A percentile compares a stretch with the other conserved stretches of the same genome.
phyloP scores from a whole-genome alignment of 2,113 vertebrate genomes.

The Alligator mississippiensis region DNA sequence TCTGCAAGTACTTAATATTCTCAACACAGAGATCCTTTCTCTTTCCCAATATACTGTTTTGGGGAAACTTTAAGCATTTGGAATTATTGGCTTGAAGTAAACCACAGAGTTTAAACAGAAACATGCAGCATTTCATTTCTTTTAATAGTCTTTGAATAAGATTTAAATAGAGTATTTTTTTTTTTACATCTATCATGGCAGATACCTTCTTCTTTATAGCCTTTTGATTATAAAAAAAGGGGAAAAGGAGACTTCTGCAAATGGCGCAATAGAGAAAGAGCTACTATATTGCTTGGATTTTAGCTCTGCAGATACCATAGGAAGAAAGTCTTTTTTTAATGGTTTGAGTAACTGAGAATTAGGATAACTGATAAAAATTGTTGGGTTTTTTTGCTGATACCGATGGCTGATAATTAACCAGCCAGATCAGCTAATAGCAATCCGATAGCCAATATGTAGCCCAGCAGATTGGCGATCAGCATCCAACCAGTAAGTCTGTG shows the following conservation, averaged over 20 bases:
- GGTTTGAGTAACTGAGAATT: neutral
- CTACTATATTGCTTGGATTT: neutral
- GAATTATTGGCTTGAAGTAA: neutral
- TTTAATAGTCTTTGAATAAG: neutral
- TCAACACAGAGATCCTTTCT: neutral
- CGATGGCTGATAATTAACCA: no score
- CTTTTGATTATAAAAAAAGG: slow-evolving; percentile 10
- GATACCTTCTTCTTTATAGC: neutral
- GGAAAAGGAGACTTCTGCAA: slow-evolving; percentile 3
- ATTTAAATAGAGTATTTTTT: neutral
- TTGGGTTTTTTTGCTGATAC: no score
- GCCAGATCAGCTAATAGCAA: no score
- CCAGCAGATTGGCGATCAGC: no score
- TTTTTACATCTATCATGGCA: neutral
- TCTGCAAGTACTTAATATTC: neutral
- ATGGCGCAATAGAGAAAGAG: neutral
- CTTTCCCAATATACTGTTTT: neutral
- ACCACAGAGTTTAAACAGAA: neutral
- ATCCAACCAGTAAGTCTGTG: no score
- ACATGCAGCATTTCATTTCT: neutral
- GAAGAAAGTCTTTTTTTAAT: slow-evolving; percentile 27
- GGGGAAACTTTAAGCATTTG: neutral
- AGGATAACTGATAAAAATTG: no score
- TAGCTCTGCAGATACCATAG: neutral
- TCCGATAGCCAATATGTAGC: no score